Evolutionary conservation across 1,140 invertebrate species (phyloP).

Genomic region (Grapholita molesta): DNA sequence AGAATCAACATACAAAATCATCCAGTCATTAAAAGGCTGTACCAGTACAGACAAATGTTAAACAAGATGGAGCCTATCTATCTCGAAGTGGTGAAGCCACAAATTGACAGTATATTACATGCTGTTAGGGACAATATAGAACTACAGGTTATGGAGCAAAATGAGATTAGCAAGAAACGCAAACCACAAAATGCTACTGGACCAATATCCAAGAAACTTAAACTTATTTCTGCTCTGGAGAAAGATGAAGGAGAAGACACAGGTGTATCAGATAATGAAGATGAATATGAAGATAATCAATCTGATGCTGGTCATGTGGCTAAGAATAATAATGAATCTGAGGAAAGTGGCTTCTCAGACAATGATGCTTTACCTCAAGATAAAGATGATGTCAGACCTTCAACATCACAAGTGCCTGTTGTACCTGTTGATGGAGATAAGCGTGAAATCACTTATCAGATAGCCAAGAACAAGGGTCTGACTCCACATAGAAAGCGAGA

Average conservation of each 20-base stretch:
- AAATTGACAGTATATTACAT: slow-evolving; percentile 80
- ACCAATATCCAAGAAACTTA: slow-evolving; percentile 65
- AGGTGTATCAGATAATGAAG: slow-evolving; percentile 62
- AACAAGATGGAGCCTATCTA: slow-evolving; percentile 85
- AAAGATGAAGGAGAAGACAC: slow-evolving; percentile 68
- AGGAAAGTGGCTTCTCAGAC: slow-evolving; percentile 68
- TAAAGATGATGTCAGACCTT: slow-evolving; percentile 52
- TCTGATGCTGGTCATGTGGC: slow-evolving; percentile 43
- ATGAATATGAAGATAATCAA: slow-evolving; percentile 60
- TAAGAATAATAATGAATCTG: slow-evolving; percentile 57
- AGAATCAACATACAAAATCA: slow-evolving; percentile 85
- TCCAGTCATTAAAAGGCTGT: slow-evolving; percentile 90
- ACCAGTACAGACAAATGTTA: slow-evolving; percentile 88
- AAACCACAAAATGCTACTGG: slow-evolving; percentile 50
- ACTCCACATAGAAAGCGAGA: slow-evolving; percentile 94
- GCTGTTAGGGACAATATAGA: slow-evolving; percentile 74
- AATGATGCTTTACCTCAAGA: slow-evolving; percentile 57
- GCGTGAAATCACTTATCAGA: slow-evolving; percentile 93
- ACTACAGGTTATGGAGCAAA: slow-evolving; percentile 50
- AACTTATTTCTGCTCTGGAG: slow-evolving; percentile 61
- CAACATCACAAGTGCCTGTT: slow-evolving; percentile 44
- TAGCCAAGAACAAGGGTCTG: slow-evolving; percentile 96
- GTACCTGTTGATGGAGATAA: slow-evolving; percentile 78
- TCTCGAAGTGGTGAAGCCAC: slow-evolving; percentile 80
- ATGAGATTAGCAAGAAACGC: slow-evolving; percentile 50